These are phyloP conservation scores for Phallusia fumigata DNA, from an alignment of 23 tunicate species.

Conservation along the genomic window DNA sequence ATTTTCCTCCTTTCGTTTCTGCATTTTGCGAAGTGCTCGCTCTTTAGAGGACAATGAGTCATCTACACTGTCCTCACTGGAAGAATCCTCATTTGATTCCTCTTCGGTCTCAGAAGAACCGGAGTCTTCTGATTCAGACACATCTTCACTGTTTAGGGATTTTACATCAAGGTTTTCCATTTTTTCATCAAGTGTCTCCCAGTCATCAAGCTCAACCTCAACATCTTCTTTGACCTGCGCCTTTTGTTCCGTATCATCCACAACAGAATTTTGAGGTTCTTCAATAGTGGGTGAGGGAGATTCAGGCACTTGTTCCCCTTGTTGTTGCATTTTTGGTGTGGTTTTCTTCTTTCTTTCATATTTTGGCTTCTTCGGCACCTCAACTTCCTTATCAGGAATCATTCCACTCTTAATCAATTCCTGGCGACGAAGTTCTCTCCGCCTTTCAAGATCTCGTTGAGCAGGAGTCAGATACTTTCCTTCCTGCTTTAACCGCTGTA, in stretches of 20 bases:
- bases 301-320: not conserved
- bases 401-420: conserved; percentile 59
- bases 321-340: conserved; percentile 16
- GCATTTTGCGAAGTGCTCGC: conserved; percentile 26
- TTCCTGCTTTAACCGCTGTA: conserved; percentile 63
- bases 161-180: conserved; percentile 7
- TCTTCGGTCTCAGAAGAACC: not conserved
- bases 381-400: conserved; percentile 38
- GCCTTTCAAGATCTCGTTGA: conserved; percentile 61
- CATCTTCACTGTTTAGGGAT: not conserved
- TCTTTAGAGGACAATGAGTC: conserved; percentile 17
- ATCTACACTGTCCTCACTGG: conserved; percentile 30
- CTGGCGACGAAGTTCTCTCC: conserved; percentile 61
- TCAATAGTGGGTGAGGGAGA: not conserved
- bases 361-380: conserved; percentile 40
- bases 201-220: conserved; percentile 36
- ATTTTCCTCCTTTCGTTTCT: conserved; percentile 40
- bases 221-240: conserved; percentile 43
- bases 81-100: conserved; percentile 40
- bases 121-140: not conserved
- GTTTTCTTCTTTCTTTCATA: conserved; percentile 31
- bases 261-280: not conserved
- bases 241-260: conserved; percentile 27
- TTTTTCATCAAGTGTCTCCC: conserved; percentile 38
- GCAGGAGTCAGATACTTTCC: conserved; percentile 79